Conservation (phyloP, 2,113 vertebrate species). For the Uropsilus gracilis region DNA sequence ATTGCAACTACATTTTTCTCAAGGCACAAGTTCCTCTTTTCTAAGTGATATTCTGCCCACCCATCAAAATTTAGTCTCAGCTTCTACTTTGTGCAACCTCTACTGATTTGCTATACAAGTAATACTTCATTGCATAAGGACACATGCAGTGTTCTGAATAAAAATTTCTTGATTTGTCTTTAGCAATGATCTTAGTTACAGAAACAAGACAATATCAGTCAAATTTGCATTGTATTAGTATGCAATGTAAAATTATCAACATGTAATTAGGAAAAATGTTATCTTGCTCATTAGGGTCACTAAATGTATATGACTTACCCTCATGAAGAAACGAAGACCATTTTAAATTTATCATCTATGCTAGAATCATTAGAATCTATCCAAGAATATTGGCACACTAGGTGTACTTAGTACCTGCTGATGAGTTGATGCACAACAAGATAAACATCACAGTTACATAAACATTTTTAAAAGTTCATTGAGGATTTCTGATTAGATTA, state of each 20-base stretch:
- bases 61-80: neutral
- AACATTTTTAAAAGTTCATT: neutral
- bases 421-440: neutral
- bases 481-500: conserved; percentile 13
- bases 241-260: neutral
- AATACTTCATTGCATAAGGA: neutral
- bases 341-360: conserved; percentile 15
- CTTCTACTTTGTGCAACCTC: neutral
- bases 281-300: neutral
- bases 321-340: neutral
- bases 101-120: neutral
- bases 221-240: conserved; percentile 20
- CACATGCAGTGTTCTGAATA: conserved; percentile 31
- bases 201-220: conserved; percentile 14
- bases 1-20: neutral
- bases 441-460: neutral
- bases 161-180: neutral
- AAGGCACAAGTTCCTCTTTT: neutral
- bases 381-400: neutral
- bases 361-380: neutral
- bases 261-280: neutral
- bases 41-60: neutral
- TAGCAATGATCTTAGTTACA: conserved; percentile 31
- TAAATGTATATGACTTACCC: neutral
- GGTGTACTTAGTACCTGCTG: neutral